Evolutionary conservation across 1,140 invertebrate species (phyloP).

Genomic region (Pectinophora gossypiella): DNA sequence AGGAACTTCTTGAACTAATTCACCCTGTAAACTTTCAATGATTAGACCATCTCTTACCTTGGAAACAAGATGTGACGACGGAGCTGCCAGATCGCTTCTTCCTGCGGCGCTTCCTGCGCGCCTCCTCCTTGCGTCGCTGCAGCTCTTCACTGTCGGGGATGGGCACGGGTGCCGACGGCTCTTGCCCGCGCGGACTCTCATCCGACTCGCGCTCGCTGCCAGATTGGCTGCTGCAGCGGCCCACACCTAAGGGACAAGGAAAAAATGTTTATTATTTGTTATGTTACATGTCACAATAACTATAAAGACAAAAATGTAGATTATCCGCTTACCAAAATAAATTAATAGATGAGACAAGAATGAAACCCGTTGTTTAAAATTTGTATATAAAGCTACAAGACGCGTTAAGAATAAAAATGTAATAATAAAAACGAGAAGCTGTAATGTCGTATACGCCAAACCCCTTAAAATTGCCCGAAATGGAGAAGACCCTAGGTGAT

Average conservation of each 20-base stretch:
- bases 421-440: no score
- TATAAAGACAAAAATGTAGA: no score
- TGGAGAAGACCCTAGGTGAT: no score
- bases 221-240: conserved; percentile 74
- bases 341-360: no score
- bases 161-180: conserved; percentile 67
- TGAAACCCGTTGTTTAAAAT: no score
- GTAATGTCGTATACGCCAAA: neutral
- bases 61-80: conserved; percentile 90
- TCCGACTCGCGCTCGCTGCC: conserved; percentile 69
- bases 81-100: conserved; percentile 92
- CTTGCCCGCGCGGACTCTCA: conserved; percentile 37
- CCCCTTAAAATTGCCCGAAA: no score
- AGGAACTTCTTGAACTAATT: no score
- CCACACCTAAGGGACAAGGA: conserved; percentile 47
- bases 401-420: no score
- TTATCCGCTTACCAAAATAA: no score
- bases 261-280: conserved; percentile 4
- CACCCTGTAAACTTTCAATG: no score
- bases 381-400: no score
- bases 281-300: no score
- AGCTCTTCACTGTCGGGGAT: conserved; percentile 78
- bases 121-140: conserved; percentile 88
- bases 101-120: conserved; percentile 88
- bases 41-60: conserved; percentile 85